A percentile compares a stretch with the other conserved stretches of the same genome.
These are phyloP conservation scores for Takifugu rubripes DNA, from an alignment of 2,797 vertebrate genomes.

Conservation along the genomic window DNA sequence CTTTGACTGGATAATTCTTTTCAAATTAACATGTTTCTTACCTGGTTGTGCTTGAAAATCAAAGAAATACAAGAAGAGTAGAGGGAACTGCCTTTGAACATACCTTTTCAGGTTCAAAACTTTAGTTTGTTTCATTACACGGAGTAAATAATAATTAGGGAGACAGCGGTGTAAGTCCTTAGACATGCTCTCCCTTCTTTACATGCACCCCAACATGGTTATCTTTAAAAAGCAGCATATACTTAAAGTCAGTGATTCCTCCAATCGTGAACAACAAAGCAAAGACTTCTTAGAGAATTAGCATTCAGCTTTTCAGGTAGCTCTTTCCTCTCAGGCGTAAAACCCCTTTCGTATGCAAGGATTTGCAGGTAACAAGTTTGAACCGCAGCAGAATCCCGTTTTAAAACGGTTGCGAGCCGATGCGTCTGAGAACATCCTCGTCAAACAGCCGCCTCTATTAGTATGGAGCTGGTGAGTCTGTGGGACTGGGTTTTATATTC, in stretches of 20 bases:
- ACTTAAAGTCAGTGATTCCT: slow-evolving; percentile 20
- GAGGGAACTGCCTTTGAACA: slow-evolving; percentile 30
- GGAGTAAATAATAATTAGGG: slow-evolving; percentile 29
- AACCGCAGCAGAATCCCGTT: slow-evolving; percentile 56
- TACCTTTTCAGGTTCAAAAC: slow-evolving; percentile 32
- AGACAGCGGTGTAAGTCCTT: slow-evolving; percentile 22
- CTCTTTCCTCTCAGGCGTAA: slow-evolving; percentile 35
- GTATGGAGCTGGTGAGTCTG: slow-evolving; percentile 65
- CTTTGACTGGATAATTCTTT: too few relatives aligned
- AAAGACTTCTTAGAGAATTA: slow-evolving; percentile 53
- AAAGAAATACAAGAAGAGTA: neutral
- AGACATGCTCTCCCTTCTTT: slow-evolving; percentile 32
- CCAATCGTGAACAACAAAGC: slow-evolving; percentile 50
- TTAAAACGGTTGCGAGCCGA: slow-evolving; percentile 26
- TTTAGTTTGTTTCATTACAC: slow-evolving; percentile 23
- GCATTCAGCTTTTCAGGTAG: slow-evolving; percentile 41
- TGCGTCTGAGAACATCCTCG: slow-evolving; percentile 33
- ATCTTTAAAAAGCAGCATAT: slow-evolving; percentile 59
- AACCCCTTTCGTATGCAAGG: slow-evolving; percentile 29
- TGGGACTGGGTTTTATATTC: slow-evolving; percentile 68
- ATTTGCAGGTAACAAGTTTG: slow-evolving; percentile 61
- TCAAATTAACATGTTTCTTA: too few relatives aligned
- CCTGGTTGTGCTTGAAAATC: too few relatives aligned
- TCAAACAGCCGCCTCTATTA: slow-evolving; percentile 62
- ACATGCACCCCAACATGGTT: slow-evolving; percentile 48